Evolutionary conservation across 2,888 invertebrate species (phyloP), one percentile per base, ranked within the genome.

Genomic region (Sisyra terminalis): DNA sequence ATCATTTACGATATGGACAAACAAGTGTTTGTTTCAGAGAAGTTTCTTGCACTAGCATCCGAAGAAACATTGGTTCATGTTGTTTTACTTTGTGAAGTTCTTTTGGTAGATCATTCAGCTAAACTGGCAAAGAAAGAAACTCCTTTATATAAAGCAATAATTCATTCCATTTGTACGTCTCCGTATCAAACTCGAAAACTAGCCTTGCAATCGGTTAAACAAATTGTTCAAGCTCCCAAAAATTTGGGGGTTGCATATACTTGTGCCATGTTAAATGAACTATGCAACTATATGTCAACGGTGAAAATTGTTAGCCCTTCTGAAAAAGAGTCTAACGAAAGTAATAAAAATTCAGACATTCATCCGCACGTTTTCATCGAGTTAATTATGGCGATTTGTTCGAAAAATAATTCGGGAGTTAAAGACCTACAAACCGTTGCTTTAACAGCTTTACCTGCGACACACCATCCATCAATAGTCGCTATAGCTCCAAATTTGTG

Each of bases 1-100:
- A 67, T 78, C 38, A 63, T 85, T n/a, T 55, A 73, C 32, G 84
- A 85, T 58, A 69, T 76, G 53, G 79, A 84, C 44, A 84, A 82
- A 53, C 83, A 83, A 55, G 66, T 82, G 44, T 81, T 92, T 57
- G 71, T 88, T 37, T 80, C 84, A 41, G 90, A 92, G 50, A 80
- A 87, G 53, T 82, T 82, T 57, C 65, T 93, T 32, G 56, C 73
- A 10, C 67, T 77, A 8, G 79, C 82, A 34, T 61, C 73, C 10
- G 78, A 81, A 49, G 85, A 87, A 50, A 85, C 70, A 18, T 59
- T 79, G 17, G 69, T 72, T 47, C 75, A 78, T 61, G 71, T 88
- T 49, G 77, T 81, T 63, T 66, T 77, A 52, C 67, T 89, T 51
- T 78, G 82, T 55, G 78, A 81, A 58, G 70, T 70, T 47, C 65